Base-by-base conservation (phyloP, 1,140 invertebrate genomes). In the Diorhabda sublineata region DNA sequence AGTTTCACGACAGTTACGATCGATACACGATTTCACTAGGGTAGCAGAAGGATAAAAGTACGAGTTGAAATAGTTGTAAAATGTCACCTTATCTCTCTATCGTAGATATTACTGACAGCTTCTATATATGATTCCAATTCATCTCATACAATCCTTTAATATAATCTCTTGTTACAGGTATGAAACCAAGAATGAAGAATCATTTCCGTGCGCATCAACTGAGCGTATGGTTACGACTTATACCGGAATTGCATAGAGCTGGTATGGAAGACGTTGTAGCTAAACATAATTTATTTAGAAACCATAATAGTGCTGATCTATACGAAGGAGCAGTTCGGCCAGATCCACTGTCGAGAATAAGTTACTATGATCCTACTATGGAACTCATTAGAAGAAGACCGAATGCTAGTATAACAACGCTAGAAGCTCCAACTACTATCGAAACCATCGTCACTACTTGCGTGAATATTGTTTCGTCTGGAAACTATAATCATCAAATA, bases 121-220 rank as follows among this genome's bases (percentile, higher is more conserved):
- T 26, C 26, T 26, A 26, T 26, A 26, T 26, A 26, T 26, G 26
- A 26, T 26, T 26, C 26, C 1, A 26, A 26, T 26, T 26, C n/a
- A n/a, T 26, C 1, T 26, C 1, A 1, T 26, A 26, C 26, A 26
- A 26, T 26, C 26, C 26, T 26, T 26, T 26, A 26, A 26, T 26
- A 26, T 1, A 26, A 26, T 26, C 26, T 26, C 26, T 79, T 79
- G 68, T 83, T 82, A 2, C 84, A 96, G 93, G 92, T 67, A 90
- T 93, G 87, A 95, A 94, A 81, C 92, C 93, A 2, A 88, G 91
- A 75, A 89, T 95, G 83, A 94, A 95, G 79, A 95, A 97, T 81
- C 96, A 97, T 81, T 98, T 95, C 82, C 86, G 95, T 42, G 94
- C 94, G 8, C 93, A 96, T 82, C 94, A 97, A 78, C 84, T 97